Evolutionary conservation across 2,797 vertebrate species (phyloP).

Genomic region (Linurgus olivaceus): DNA sequence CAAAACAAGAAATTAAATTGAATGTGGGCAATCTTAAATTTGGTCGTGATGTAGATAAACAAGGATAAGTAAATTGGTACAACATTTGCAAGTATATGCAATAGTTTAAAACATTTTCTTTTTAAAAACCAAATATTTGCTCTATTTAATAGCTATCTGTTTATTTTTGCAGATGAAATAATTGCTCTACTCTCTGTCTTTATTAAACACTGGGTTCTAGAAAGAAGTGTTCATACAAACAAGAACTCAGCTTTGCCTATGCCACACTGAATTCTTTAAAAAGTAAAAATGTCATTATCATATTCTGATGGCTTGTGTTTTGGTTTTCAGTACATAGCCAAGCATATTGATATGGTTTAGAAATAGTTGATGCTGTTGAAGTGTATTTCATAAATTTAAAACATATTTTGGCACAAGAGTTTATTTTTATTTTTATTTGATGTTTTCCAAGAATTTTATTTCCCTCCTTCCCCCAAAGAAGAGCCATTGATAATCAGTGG

Average conservation of each 20-base stretch:
- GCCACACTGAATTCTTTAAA: background rate
- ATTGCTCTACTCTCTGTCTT: constrained; percentile 12
- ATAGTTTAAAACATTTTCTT: constrained; percentile 59
- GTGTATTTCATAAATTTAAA: background rate
- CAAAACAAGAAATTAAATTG: constrained; percentile 50
- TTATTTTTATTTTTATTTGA: background rate
- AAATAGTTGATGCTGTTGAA: background rate
- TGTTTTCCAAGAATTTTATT: background rate
- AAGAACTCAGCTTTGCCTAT: background rate
- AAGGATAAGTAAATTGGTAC: constrained; percentile 55
- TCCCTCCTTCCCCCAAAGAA: background rate
- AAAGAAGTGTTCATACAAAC: background rate
- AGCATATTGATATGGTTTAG: background rate
- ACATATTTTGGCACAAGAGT: background rate
- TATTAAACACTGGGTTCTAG: constrained; percentile 24
- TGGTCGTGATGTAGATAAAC: constrained; percentile 46
- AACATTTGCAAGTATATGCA: constrained; percentile 33
- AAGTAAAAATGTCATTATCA: background rate
- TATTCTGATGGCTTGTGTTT: background rate
- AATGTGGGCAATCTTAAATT: constrained; percentile 36
- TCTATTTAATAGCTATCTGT: constrained; percentile 47
- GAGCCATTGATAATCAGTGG: background rate
- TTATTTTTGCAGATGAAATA: constrained; percentile 60
- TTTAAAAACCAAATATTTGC: constrained; percentile 60
- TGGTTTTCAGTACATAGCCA: background rate